Percentiles rank a stretch among this genome's conserved stretches.
Conservation (phyloP, 1,140 invertebrate species). For the Penaeus vannamei region DNA sequence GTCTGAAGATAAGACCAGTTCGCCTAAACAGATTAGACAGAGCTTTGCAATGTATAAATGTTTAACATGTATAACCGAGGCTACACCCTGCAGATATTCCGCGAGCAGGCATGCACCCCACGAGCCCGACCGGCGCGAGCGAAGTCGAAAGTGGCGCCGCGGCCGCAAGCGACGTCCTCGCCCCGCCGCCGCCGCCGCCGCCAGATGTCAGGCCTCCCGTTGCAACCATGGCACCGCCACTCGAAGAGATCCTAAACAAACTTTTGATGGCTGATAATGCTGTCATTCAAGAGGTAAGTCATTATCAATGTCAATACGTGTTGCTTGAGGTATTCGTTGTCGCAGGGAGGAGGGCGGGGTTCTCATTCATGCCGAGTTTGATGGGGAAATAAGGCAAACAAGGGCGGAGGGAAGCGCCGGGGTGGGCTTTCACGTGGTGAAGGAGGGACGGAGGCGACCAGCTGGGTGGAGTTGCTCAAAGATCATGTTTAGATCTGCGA, state of each 20-base stretch:
- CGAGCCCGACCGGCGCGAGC: too few species aligned
- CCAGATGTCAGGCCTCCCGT: slow-evolving; percentile 21
- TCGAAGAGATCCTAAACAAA: slow-evolving; percentile 51
- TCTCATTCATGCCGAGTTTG: background rate
- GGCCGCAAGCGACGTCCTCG: too few species aligned
- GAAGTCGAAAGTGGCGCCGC: too few species aligned
- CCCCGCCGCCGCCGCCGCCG: background rate
- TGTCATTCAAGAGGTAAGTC: slow-evolving; percentile 57
- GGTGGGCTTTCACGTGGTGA: slow-evolving; percentile 40
- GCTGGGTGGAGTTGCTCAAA: too few species aligned
- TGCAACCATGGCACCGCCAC: slow-evolving; percentile 40
- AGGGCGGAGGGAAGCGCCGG: slow-evolving; percentile 26
- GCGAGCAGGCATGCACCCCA: too few species aligned
- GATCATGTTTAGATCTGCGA: too few species aligned
- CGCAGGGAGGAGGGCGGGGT: too few species aligned
- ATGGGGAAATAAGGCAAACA: slow-evolving; percentile 20
- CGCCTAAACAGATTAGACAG: too few species aligned
- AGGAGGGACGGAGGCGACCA: background rate
- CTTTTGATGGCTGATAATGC: slow-evolving; percentile 57
- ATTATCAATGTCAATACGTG: background rate
- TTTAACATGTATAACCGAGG: too few species aligned
- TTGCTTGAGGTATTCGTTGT: background rate
- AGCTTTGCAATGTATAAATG: too few species aligned
- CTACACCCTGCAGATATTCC: too few species aligned
- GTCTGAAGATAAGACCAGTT: too few species aligned